These are phyloP conservation scores for Papilio demoleus DNA, from an alignment of 2,888 invertebrate species.

Conservation along the genomic window DNA sequence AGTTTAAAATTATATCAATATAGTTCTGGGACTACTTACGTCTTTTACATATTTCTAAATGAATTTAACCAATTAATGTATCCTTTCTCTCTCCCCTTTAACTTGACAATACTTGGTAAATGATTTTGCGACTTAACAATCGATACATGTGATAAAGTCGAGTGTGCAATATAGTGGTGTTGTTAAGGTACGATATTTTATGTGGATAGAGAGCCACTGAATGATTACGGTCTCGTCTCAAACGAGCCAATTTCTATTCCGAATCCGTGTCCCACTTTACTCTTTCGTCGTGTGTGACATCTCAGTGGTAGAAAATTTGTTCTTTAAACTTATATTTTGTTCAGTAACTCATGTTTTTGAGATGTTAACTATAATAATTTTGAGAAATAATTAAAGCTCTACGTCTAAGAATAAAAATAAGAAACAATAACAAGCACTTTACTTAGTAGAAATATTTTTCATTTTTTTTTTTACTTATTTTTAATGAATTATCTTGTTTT, in stretches of 20 bases:
- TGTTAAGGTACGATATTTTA: slow-evolving; percentile 29
- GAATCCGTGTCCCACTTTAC: slow-evolving; percentile 26
- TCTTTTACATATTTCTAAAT: no score
- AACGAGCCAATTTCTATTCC: slow-evolving; percentile 37
- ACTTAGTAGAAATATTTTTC: no score
- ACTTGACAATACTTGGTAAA: neutral
- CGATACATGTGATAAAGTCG: slow-evolving; percentile 1
- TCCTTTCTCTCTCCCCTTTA: neutral
- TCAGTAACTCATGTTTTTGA: neutral
- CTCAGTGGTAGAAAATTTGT: slow-evolving; percentile 11
- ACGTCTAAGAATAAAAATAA: neutral
- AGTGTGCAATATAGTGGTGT: slow-evolving; percentile 10
- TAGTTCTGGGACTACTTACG: no score
- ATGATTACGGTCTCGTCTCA: slow-evolving; percentile 26
- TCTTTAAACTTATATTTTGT: neutral
- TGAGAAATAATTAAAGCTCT: neutral
- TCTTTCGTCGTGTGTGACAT: slow-evolving; percentile 24
- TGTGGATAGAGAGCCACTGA: slow-evolving; percentile 27
- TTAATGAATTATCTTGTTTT: no score
- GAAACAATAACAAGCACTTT: no score
- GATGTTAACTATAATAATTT: neutral
- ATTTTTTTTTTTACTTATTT: no score
- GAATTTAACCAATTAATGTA: neutral
- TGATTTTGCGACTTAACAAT: neutral
- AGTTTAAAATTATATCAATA: no score